Percentiles rank a stretch among this genome's conserved stretches.
phyloP scores from a whole-genome alignment of 2,888 invertebrate species.

The Dromius quadrimaculatus region DNA sequence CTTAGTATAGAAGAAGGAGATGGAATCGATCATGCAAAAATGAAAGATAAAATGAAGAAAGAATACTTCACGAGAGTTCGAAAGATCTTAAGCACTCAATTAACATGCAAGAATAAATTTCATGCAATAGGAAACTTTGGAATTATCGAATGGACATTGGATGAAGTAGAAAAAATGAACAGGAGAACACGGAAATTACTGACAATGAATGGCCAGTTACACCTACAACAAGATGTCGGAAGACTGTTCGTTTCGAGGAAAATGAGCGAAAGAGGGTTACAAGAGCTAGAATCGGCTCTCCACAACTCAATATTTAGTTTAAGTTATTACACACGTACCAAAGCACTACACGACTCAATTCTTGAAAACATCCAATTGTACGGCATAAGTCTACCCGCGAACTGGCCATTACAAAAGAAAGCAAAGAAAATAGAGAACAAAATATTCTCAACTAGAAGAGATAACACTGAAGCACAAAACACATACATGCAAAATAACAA shows the following conservation, averaged over 20 bases:
- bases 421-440: background rate
- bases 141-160: slow-evolving; percentile 43
- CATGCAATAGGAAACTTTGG: slow-evolving; percentile 47
- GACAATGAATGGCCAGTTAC: slow-evolving; percentile 38
- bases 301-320: background rate
- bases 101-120: slow-evolving; percentile 45
- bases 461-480: background rate
- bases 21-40: no score
- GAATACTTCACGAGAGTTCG: no score
- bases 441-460: background rate
- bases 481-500: no score
- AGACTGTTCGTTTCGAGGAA: slow-evolving; percentile 46
- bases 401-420: background rate
- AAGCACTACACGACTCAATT: background rate
- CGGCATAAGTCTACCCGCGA: background rate
- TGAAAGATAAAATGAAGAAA: no score
- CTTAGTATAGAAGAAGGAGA: no score
- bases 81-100: no score
- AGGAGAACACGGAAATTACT: slow-evolving; percentile 42
- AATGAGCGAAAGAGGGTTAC: background rate
- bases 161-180: slow-evolving; percentile 46
- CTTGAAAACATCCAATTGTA: background rate
- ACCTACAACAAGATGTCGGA: slow-evolving; percentile 47
- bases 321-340: slow-evolving; percentile 1
- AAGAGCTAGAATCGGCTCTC: background rate